Base-by-base conservation (phyloP, 1,140 invertebrate genomes). In the Formica exsecta region DNA sequence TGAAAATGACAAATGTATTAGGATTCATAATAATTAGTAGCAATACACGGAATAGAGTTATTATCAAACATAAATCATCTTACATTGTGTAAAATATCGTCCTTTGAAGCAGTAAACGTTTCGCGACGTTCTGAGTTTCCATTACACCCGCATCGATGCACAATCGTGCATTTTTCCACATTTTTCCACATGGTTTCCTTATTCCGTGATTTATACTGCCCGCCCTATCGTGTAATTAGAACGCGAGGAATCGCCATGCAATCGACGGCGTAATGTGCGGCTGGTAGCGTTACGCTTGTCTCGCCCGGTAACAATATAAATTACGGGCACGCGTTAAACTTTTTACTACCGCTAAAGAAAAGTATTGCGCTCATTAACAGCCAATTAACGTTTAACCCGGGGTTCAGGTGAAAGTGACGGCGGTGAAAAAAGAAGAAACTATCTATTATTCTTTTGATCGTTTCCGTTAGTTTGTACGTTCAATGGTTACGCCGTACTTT, bases 331-430 rank as follows among this genome's bases (percentile, higher is more conserved):
- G 70, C 61, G 73, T 41, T 76, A 64, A 51, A 51, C 48, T 65
- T 61, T 85, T 77, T 85, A 77, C 48, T 51, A 13, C 9, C 68
- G 38, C 5, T 48, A 74, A 61, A n/a, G 22, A 32, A 4, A 8
- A 38, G 38, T 44, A 70, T 77, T 13, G 74, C 51, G 25, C 64
- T 80, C 74, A 86, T 86, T 86, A 86, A 86, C 75, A 68, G 76
- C 61, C 84, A 86, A 86, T 86, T 86, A 86, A 86, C 64, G 61
- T 80, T 86, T 86, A 86, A 86, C 84, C 75, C 41, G 38, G 11
- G n/a, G 44, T 65, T 75, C 74, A 25, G 51, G 84, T 80, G 84
- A 86, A 86, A 86, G 84, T 61, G 29, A 75, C 11, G 11, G 3
- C 41, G 75, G 19, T 51, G 51, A 9, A 65, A 85, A 77, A 54